Base-by-base conservation (phyloP, 92 coral and sea anemone species). In the Epizoanthus ramosus region DNA sequence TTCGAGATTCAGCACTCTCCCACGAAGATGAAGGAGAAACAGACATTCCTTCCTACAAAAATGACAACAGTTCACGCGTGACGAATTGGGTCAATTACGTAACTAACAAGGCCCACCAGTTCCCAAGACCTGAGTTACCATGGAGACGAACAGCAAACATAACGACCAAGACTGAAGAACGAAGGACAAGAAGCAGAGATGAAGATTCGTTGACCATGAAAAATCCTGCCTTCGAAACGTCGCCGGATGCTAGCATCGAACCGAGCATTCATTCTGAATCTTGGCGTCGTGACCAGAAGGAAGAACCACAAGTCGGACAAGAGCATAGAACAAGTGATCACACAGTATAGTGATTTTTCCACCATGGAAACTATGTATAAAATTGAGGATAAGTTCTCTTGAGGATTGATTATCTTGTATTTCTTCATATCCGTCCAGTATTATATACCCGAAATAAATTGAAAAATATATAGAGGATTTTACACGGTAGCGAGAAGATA, bases 111-210 rank as follows among this genome's bases (percentile, higher is more conserved):
- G 18, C 54, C 7, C 80, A 25, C 21, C 67, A 50, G 54, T 50
- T 50, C 54, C 16, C 15, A 50, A 28, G 33, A 12, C 6, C 35
- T 8, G 25, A 21, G 68, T 33, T 75, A 23, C 80, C 80, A 75
- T 75, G 80, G 80, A 75, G 54, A 57, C 80, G 24, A 50, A 75
- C 53, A 33, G 80, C 80, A 13, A 53, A 58, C 68, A 75, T 75
- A 57, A 75, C 80, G 18, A 37, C 43, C 43, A 3, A 37, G 43
- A 57, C 53, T 12, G 2, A 28, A 28, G 31, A 28, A 28, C 31
- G 31, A 28, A 28, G 31, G 31, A 37, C 6, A 37, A 37, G 6
- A 37, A 37, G 43, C 5, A 37, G 43, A 0, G 43, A 37, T 6
- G 43, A 37, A 37, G 43, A 37, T 37, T 37, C 43, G 6, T 37